Base-by-base conservation (phyloP, 1,140 invertebrate genomes). In the Trichomalopsis sarcophagae region DNA sequence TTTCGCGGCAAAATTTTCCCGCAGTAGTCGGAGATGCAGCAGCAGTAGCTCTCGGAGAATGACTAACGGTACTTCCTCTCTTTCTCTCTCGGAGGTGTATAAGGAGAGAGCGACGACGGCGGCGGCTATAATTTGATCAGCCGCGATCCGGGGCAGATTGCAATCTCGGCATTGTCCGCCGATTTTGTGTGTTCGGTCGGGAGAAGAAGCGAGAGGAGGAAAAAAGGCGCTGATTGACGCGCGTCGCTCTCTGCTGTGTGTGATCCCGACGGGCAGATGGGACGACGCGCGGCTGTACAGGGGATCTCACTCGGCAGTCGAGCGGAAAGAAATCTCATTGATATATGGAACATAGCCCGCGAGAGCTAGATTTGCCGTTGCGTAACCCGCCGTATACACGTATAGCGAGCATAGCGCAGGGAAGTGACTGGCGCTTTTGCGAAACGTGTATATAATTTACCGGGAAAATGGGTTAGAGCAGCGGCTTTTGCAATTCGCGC, bases 101-200 rank as follows among this genome's bases (percentile, higher is more conserved):
- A 21, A 62, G 3, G 55, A 62, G 55, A 62, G 55, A 36, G 4
- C 33, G 33, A 33, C 50, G 50, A 9, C 40, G 13, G 17, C 55
- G 55, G 17, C 55, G 17, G 10, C 69, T 73, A 73, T 73, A 73
- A 73, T 73, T 73, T 21, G 69, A 73, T 73, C 69, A 73, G 33
- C 21, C 69, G 69, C 69, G 69, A 73, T 73, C 36, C 30, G 79
- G 66, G 69, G n/a, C 23, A 81, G 80, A 81, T 81, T 40, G 68
- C 44, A 73, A 73, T 73, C 68, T 68, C 69, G 69, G 44, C 69
- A 71, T 81, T 81, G 69, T 75, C 81, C 71, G 81, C 9, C 47
- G 62, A 81, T 71, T 81, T 81, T n/a, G 27, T 6, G 68, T 9
- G 68, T 9, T 66, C 27, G 74, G 74, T 4, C 73, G 33, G 17